Evolutionary conservation across 2,888 invertebrate genomes (phyloP).

Genomic region (Zonitis immaculata): DNA sequence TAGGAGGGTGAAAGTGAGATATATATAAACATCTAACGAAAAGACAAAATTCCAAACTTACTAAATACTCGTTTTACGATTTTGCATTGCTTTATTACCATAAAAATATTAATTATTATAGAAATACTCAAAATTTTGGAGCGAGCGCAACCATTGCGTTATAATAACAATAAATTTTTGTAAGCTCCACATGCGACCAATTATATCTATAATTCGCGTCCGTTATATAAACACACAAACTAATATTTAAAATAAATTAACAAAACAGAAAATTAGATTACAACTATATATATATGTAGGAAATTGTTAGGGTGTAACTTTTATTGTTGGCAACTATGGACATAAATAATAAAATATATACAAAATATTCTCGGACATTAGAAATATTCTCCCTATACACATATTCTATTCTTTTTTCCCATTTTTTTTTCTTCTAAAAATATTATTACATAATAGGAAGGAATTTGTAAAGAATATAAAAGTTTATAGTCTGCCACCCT

Average conservation of each 20-base stretch:
- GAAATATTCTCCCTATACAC: neutral
- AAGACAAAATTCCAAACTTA: conserved; percentile 40
- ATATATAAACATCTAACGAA: conserved; percentile 37
- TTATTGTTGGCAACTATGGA: neutral
- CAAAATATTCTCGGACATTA: neutral
- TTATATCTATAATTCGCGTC: neutral
- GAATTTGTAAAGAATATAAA: conserved; percentile 17
- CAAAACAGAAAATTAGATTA: neutral
- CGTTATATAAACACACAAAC: neutral
- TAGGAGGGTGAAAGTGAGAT: conserved; percentile 43
- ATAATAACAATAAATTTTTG: too few species aligned
- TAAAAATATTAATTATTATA: too few species aligned
- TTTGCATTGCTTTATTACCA: conserved; percentile 25
- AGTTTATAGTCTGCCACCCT: conserved; percentile 14
- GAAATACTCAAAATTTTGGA: too few species aligned
- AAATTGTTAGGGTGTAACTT: neutral
- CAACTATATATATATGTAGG: too few species aligned
- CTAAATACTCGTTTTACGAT: conserved; percentile 27
- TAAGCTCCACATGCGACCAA: neutral
- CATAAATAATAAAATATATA: neutral
- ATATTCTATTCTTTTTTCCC: neutral
- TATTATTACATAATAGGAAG: conserved; percentile 11
- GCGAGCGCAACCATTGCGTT: too few species aligned
- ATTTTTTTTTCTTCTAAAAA: neutral
- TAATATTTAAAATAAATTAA: neutral